Evolutionary conservation across 2,113 vertebrate species (phyloP).

Genomic region (Clarias gariepinus): DNA sequence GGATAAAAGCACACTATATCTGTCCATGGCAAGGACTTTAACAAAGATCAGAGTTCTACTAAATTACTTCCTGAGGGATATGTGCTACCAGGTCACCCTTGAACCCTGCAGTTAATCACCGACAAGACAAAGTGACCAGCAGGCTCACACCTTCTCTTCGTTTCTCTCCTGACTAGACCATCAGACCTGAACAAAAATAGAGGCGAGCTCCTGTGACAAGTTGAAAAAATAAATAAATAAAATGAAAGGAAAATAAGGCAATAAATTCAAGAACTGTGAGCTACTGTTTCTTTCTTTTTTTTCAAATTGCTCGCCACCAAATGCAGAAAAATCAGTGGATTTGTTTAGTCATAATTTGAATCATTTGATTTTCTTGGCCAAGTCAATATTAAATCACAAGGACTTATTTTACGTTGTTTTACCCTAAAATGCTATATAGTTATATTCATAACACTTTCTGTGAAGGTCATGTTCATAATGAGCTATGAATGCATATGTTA

Average conservation of each 20-base stretch:
- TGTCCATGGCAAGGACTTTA: conserved; percentile 36
- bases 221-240: not conserved
- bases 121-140: not conserved
- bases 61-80: conserved; percentile 45
- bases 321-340: not conserved
- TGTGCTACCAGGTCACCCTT: conserved; percentile 11
- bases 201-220: not conserved
- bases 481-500: not conserved
- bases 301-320: not conserved
- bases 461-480: not conserved
- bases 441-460: not conserved
- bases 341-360: not conserved
- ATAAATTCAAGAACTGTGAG: not conserved
- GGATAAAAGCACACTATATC: not conserved
- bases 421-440: not conserved
- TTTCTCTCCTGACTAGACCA: not conserved
- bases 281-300: not conserved
- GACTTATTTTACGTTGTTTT: not conserved
- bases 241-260: not conserved
- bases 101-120: conserved; percentile 36
- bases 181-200: not conserved
- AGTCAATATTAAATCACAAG: not conserved
- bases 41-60: conserved; percentile 32
- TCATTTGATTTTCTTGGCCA: not conserved
- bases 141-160: not conserved